A percentile compares a stretch with the other conserved stretches of the same genome.
These are phyloP conservation scores for Sorex fumeus DNA, from an alignment of 2,113 vertebrate species.

Conservation along the genomic window DNA sequence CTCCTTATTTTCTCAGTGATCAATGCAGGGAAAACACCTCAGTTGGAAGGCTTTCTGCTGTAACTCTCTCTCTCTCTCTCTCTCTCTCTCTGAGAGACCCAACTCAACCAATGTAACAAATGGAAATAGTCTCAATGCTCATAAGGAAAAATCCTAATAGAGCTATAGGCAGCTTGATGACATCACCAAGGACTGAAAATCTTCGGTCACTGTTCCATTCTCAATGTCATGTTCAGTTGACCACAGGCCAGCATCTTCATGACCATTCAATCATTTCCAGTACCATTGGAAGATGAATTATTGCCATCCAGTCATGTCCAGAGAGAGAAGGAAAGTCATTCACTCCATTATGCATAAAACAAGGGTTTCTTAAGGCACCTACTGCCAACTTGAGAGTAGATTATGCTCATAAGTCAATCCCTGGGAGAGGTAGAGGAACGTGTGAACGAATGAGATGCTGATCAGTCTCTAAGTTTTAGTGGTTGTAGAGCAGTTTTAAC, in stretches of 20 bases:
- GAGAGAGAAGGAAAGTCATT: neutral
- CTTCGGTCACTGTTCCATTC: neutral
- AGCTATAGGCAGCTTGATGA: neutral
- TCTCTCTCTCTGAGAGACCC: neutral
- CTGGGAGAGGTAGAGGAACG: too few relatives aligned
- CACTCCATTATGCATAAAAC: neutral
- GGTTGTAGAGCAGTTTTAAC: neutral
- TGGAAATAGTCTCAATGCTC: neutral
- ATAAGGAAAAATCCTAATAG: neutral
- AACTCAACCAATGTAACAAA: neutral
- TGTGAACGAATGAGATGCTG: too few relatives aligned
- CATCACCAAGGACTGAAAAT: neutral
- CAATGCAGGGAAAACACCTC: neutral
- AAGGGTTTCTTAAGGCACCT: slow-evolving; percentile 32
- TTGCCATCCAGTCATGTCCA: neutral
- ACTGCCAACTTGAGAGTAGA: neutral
- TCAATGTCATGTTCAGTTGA: neutral
- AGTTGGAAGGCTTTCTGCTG: neutral
- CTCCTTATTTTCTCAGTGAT: neutral
- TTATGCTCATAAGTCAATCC: slow-evolving; percentile 5
- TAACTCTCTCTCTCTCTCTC: neutral
- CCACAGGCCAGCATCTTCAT: neutral
- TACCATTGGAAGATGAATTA: neutral
- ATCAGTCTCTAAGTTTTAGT: neutral
- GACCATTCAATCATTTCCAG: neutral